Conservation (phyloP, 2,797 vertebrate species). For the Ibycter americanus region DNA sequence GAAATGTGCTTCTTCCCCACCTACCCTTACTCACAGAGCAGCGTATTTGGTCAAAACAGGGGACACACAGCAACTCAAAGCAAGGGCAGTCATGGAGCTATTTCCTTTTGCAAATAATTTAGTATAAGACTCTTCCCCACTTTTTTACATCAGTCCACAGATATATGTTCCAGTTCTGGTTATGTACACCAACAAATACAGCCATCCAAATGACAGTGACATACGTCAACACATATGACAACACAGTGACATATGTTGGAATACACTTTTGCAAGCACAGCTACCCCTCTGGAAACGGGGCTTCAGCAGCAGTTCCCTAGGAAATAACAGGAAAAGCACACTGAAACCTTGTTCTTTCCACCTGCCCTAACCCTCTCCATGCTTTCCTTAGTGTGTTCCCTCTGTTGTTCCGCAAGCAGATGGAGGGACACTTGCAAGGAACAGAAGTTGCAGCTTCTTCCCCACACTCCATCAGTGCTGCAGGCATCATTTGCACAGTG, state of each 20-base stretch:
- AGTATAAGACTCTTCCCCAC: background rate
- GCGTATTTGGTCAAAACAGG: background rate
- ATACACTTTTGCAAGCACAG: background rate
- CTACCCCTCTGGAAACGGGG: background rate
- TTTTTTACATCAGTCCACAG: background rate
- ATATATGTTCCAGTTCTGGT: background rate
- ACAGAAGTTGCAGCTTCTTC: background rate
- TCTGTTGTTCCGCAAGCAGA: background rate
- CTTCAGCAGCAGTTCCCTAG: background rate
- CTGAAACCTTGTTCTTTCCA: background rate
- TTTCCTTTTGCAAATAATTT: background rate
- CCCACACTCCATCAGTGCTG: background rate
- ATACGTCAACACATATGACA: too few species aligned
- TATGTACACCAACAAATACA: background rate
- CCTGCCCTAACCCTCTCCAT: background rate
- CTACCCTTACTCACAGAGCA: background rate
- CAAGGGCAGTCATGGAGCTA: background rate
- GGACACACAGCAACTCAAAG: background rate
- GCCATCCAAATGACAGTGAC: background rate
- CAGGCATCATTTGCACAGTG: background rate
- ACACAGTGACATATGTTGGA: background rate
- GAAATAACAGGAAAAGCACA: background rate
- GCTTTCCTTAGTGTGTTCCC: background rate
- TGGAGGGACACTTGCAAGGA: background rate
- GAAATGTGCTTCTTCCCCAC: background rate